Conservation (phyloP, 2,888 invertebrate genomes). For the Geophilus truncorum region DNA sequence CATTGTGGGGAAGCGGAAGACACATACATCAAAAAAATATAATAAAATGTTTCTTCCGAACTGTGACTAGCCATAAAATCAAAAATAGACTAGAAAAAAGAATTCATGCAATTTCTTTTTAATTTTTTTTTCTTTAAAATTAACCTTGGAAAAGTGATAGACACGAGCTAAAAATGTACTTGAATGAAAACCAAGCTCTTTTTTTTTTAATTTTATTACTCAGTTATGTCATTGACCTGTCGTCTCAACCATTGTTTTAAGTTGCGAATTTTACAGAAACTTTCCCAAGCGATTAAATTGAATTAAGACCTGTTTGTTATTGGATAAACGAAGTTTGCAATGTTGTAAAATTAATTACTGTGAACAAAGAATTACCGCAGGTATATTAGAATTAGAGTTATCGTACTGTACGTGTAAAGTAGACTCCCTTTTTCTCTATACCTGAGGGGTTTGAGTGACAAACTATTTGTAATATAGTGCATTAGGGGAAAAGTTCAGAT, state of each 20-base stretch:
- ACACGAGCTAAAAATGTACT: not conserved
- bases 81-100: not conserved
- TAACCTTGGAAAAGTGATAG: not conserved
- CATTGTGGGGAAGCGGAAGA: not conserved
- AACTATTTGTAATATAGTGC: not conserved
- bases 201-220: not conserved
- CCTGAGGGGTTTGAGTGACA: conserved; percentile 4
- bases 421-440: not conserved
- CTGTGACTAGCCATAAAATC: not conserved
- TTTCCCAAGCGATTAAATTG: not conserved
- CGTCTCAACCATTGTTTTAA: not conserved
- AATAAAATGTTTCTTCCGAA: not conserved
- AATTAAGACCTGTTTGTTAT: not conserved
- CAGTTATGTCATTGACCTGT: not conserved
- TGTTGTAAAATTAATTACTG: not conserved
- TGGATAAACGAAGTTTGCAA: not conserved
- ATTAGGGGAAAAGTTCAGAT: not conserved
- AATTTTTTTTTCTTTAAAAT: not conserved
- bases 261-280: not conserved
- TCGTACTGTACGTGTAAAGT: not conserved
- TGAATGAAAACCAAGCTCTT: not conserved
- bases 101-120: not conserved
- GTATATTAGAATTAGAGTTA: not conserved
- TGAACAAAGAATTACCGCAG: not conserved
- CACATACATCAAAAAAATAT: not conserved